Percentiles rank a stretch among this genome's conserved stretches.
Conservation (phyloP, 1,140 invertebrate genomes). For the Scaptomyza graminum region DNA sequence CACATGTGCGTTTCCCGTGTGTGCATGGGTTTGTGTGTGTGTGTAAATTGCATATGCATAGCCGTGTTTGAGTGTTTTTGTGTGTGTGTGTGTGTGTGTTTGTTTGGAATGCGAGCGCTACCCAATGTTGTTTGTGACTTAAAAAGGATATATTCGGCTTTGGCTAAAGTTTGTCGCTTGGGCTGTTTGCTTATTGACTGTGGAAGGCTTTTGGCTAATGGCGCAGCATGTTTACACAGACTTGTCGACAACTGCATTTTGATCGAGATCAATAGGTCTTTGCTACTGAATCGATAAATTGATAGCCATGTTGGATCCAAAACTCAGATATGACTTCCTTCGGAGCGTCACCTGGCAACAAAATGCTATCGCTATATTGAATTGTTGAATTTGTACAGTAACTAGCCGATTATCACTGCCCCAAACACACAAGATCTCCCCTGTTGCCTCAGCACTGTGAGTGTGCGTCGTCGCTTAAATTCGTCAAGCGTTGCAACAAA, state of each 20-base stretch:
- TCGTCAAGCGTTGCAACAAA: constrained; percentile 76
- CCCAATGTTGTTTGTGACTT: background rate
- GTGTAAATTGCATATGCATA: constrained; percentile 2
- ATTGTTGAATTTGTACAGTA: too few species aligned
- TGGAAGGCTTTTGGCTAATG: too few species aligned
- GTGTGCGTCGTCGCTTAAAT: constrained; percentile 44
- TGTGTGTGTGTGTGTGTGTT: background rate
- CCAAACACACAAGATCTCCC: constrained; percentile 3
- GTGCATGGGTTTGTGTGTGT: background rate
- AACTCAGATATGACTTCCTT: too few species aligned
- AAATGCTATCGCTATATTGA: too few species aligned
- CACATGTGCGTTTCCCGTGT: constrained; percentile 47
- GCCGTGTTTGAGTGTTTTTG: background rate
- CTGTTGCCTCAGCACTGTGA: background rate
- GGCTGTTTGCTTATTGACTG: background rate
- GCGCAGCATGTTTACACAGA: too few species aligned
- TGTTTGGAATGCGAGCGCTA: constrained; percentile 11
- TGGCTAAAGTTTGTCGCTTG: background rate
- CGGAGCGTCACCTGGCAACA: too few species aligned
- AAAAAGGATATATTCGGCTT: too few species aligned
- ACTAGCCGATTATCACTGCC: background rate
- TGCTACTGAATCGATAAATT: too few species aligned
- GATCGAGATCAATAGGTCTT: too few species aligned
- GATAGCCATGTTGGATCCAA: too few species aligned
- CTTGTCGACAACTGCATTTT: too few species aligned